phyloP scores from a whole-genome alignment of 2,113 vertebrate species.

The Plestiodon gilberti region DNA sequence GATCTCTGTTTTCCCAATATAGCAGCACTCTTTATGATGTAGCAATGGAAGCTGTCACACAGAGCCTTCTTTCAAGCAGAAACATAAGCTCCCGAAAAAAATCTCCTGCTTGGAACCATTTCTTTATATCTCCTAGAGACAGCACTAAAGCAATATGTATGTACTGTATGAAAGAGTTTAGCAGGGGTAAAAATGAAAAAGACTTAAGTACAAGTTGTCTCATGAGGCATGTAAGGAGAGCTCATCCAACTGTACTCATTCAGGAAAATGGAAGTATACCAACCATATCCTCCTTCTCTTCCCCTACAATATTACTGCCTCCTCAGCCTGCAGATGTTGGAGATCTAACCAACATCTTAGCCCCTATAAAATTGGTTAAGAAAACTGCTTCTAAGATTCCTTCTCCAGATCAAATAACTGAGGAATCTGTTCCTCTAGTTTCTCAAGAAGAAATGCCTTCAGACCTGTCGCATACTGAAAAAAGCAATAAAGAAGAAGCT shows the following conservation, averaged over 20 bases:
- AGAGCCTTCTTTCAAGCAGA: constrained; percentile 92
- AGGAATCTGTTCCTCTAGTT: constrained; percentile 74
- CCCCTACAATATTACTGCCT: constrained; percentile 73
- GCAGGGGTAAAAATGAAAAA: constrained; percentile 96
- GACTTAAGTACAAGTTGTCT: constrained; percentile 97
- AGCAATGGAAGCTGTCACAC: constrained; percentile 97
- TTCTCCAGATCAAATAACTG: constrained; percentile 79
- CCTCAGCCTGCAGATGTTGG: constrained; percentile 68
- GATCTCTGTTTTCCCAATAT: constrained; percentile 89
- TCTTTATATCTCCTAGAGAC: constrained; percentile 96
- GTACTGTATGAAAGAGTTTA: constrained; percentile 99
- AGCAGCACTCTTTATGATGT: constrained; percentile 94
- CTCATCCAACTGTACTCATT: constrained; percentile 90
- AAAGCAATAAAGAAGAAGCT: constrained; percentile 74
- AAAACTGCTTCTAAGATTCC: constrained; percentile 84
- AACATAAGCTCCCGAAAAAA: constrained; percentile 90
- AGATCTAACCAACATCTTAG: constrained; percentile 74
- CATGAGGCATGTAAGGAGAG: constrained; percentile 95
- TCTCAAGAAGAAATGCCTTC: constrained; percentile 85
- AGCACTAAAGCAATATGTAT: constrained; percentile 97
- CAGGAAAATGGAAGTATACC: constrained; percentile 80
- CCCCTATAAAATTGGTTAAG: constrained; percentile 83
- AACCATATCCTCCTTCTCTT: constrained; percentile 66
- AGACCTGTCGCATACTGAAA: constrained; percentile 81
- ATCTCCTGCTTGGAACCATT: constrained; percentile 98